phyloP scores from a whole-genome alignment of 2,113 vertebrate species.

The Ursus arctos region DNA sequence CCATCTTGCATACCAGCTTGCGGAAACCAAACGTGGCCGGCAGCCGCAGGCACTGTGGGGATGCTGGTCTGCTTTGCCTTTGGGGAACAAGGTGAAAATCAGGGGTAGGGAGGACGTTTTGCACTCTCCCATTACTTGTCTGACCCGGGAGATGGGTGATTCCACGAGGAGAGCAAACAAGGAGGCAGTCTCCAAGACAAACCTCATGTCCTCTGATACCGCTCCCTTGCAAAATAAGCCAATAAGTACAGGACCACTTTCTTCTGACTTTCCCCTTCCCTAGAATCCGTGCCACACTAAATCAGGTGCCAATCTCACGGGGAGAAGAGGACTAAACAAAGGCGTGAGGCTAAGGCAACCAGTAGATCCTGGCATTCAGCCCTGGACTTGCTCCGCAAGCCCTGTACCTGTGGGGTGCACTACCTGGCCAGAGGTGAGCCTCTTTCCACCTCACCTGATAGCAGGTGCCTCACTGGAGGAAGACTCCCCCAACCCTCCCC shows the following conservation, averaged over 20 bases:
- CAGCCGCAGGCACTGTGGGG: not conserved
- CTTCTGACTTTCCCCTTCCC: not conserved
- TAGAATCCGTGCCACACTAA: not conserved
- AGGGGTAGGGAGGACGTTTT: not conserved
- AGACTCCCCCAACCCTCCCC: not conserved
- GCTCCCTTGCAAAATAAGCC: not conserved
- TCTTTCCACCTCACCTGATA: not conserved
- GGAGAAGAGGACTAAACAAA: not conserved
- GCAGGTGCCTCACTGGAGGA: fast-evolving
- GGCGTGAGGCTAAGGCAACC: too few species aligned
- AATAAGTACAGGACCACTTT: not conserved
- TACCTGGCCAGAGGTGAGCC: not conserved
- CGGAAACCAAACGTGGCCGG: not conserved
- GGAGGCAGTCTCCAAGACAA: not conserved
- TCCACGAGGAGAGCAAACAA: not conserved
- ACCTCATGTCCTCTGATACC: not conserved
- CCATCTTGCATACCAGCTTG: not conserved
- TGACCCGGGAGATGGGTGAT: not conserved
- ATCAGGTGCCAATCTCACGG: fast-evolving
- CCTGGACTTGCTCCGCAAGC: not conserved
- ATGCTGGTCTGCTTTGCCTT: not conserved
- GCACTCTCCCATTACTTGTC: too few species aligned
- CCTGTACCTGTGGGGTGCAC: fast-evolving
- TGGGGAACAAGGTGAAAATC: not conserved
- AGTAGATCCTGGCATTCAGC: not conserved